Percentiles rank a stretch among this genome's conserved stretches.
phyloP scores from a whole-genome alignment of 2,797 vertebrate genomes.

The Artibeus lituratus region DNA sequence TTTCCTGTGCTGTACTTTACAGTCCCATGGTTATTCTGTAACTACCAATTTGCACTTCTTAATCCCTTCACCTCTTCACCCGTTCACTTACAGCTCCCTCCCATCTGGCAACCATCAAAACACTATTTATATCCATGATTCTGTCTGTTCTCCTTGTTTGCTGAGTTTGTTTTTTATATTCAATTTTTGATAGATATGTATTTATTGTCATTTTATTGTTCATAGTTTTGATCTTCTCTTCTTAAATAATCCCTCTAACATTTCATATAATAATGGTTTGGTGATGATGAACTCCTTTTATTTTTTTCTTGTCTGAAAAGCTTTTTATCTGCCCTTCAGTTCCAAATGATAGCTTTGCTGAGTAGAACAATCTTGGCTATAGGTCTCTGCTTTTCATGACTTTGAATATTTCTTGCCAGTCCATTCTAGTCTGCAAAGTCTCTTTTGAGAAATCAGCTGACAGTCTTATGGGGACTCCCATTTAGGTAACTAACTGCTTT shows the following conservation, averaged over 20 bases:
- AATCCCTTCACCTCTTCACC: neutral
- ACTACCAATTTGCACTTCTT: neutral
- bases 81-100: neutral
- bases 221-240: neutral
- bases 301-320: neutral
- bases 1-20: too few species aligned
- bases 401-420: neutral
- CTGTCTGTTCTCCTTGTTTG: neutral
- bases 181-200: neutral
- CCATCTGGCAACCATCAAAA: neutral
- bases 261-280: neutral
- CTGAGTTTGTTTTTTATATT: neutral
- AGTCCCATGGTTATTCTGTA: too few species aligned
- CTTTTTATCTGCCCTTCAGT: neutral
- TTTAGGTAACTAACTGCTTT: neutral
- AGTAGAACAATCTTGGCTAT: neutral
- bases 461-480: neutral
- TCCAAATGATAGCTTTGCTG: neutral
- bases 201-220: neutral
- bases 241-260: neutral
- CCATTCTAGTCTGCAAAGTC: too few species aligned
- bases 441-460: neutral
- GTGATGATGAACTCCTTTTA: neutral
- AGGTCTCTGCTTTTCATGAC: neutral
- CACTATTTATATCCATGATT: neutral